phyloP scores from a whole-genome alignment of 2,888 invertebrate genomes.

The Drosophila tripunctata region DNA sequence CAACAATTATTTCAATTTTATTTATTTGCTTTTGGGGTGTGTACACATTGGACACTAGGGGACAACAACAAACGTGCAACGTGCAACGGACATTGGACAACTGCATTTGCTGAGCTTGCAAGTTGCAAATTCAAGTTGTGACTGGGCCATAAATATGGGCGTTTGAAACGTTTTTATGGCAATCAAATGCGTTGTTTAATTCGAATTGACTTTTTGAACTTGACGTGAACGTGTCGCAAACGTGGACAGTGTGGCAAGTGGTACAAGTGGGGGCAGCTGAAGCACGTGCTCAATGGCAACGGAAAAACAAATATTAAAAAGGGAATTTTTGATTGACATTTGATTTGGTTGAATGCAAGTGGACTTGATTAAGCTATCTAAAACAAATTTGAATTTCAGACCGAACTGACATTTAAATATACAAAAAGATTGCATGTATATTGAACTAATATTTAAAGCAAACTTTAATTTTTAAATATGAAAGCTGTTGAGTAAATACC shows the following conservation, averaged over 20 bases:
- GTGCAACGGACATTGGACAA: slow-evolving; percentile 1
- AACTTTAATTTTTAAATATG: too few species aligned
- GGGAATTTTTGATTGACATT: slow-evolving; percentile 25
- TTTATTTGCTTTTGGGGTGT: slow-evolving; percentile 65
- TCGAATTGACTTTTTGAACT: slow-evolving; percentile 79
- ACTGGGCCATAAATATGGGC: slow-evolving; percentile 55
- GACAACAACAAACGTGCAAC: slow-evolving; percentile 6
- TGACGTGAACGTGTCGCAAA: slow-evolving; percentile 62
- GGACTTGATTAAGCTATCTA: neutral
- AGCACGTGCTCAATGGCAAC: slow-evolving; percentile 49
- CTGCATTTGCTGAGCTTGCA: slow-evolving; percentile 57
- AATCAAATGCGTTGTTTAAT: slow-evolving; percentile 77
- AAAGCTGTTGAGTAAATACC: too few species aligned
- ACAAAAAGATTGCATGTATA: too few species aligned
- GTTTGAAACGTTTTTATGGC: slow-evolving; percentile 62
- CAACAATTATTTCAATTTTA: slow-evolving; percentile 67
- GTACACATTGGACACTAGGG: slow-evolving; percentile 61
- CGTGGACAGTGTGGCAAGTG: slow-evolving; percentile 14
- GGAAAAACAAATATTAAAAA: slow-evolving; percentile 2
- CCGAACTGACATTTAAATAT: too few species aligned
- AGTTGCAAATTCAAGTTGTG: slow-evolving; percentile 22
- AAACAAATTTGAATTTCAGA: neutral
- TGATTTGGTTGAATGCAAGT: slow-evolving; percentile 10
- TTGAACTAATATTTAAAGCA: too few species aligned
- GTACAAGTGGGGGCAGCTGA: slow-evolving; percentile 19